Conservation (phyloP, 2,113 vertebrate species). For the Falco punctatus region DNA sequence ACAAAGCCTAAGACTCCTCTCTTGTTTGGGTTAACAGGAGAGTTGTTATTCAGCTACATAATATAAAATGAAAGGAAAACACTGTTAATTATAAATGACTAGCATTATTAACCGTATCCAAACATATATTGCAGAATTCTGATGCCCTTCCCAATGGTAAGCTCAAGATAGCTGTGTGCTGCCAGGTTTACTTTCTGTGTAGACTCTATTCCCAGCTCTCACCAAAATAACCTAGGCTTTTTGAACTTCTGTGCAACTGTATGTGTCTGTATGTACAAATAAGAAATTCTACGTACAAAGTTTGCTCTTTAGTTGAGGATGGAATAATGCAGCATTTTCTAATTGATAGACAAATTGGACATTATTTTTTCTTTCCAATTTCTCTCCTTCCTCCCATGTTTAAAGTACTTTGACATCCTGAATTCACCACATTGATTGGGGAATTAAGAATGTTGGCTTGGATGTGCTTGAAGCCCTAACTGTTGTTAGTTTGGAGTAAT, state of each 20-base stretch:
- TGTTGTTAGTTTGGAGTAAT: not conserved
- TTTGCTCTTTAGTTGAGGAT: not conserved
- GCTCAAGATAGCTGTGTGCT: not conserved
- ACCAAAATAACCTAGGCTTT: not conserved
- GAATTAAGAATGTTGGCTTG: not conserved
- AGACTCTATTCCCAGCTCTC: not conserved
- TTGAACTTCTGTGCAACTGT: not conserved
- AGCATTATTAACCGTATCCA: slow-evolving; percentile 11
- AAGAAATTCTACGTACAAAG: not conserved
- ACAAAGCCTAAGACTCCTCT: not conserved
- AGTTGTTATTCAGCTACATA: not conserved
- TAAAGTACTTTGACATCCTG: not conserved
- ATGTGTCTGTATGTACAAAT: not conserved
- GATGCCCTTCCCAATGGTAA: not conserved
- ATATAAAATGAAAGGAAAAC: not conserved
- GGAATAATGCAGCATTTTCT: not conserved
- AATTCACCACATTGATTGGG: not conserved
- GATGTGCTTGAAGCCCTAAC: not conserved
- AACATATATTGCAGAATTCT: not conserved
- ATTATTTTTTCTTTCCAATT: not conserved
- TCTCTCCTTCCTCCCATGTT: not conserved
- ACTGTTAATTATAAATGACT: not conserved
- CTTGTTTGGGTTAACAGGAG: not conserved
- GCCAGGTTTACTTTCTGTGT: not conserved
- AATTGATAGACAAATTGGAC: not conserved